Evolutionary conservation across 1,140 invertebrate species (phyloP).

Genomic region (Leptoteleia sp.): DNA sequence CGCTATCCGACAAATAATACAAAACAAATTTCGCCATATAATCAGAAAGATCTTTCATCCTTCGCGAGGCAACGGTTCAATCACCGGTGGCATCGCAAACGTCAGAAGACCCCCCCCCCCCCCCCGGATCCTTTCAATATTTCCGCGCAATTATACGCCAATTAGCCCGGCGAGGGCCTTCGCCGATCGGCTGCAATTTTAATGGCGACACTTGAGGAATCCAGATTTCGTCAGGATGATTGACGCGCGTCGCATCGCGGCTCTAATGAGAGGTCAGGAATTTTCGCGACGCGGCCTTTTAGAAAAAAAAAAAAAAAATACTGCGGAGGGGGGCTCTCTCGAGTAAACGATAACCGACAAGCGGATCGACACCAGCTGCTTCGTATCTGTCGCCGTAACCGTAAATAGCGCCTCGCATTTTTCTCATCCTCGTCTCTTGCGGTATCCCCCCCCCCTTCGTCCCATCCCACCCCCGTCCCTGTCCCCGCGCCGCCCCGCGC

Average conservation of each 20-base stretch:
- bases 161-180: no score
- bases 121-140: no score
- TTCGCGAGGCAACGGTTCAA: no score
- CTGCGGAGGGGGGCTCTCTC: constrained; percentile 37
- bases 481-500: constrained; percentile 10
- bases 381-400: constrained; percentile 76
- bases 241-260: constrained; percentile 34
- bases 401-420: constrained; percentile 74
- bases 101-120: no score
- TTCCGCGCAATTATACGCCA: no score
- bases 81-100: no score
- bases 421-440: constrained; percentile 33
- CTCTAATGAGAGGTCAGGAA: constrained; percentile 63
- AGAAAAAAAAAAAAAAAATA: no score
- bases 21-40: no score
- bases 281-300: constrained; percentile 60
- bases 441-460: neutral
- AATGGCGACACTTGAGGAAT: constrained; percentile 2
- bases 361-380: constrained; percentile 79
- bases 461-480: no score
- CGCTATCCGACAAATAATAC: no score
- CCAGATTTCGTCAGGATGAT: constrained; percentile 21
- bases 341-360: constrained; percentile 75
- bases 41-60: no score
- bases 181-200: constrained; percentile 23